Base-by-base conservation (phyloP, 2,113 vertebrate genomes). In the Pterophyllum scalare region DNA sequence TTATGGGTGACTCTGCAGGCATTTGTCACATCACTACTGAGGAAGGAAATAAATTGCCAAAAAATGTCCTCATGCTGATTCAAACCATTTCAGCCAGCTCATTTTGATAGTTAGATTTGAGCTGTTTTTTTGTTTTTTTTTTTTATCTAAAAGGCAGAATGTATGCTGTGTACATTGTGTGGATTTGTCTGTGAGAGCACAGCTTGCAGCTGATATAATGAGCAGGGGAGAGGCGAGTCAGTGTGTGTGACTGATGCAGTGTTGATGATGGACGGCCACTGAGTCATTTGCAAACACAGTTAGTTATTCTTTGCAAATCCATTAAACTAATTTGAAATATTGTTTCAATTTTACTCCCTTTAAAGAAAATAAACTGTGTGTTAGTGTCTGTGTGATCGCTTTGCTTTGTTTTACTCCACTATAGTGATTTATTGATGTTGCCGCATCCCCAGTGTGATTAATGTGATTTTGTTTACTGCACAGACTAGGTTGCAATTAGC, bases 401-500 rank as follows among this genome's bases (percentile, higher is more conserved):
- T 22, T 54, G 81, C 78, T 84, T 93, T 87, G 84, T 90, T 87
- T 91, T 59, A 76, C 75, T 84, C 81, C 62, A 43, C n/a, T 61
- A 19, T 24, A 15, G 77, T 61, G 87, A 88, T 92, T 82, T 88
- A 90, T 84, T 76, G 82, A 83, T 58, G 80, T 78, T 58, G 80
- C 78, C 3, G 57, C 83, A 43, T 61, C 40, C 75, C 20, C 8
- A 0, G 59, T 17, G 15, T 88, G 79, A 92, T 91, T 88, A 87
- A 91, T 87, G 82, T n/a, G 70, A 58, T 82, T 87, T 78, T 90
- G 87, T 91, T 90, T 90, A 89, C 90, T 79, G 85, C 85, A 65
- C 83, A 65, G 80, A 85, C 82, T 80, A 26, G 57, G 85, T 80
- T 31, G 81, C 72, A 90, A 91, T 93, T 90, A 91, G 83, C 20